Conservation (phyloP, 2,888 invertebrate species). For the Plebejus melissa region DNA sequence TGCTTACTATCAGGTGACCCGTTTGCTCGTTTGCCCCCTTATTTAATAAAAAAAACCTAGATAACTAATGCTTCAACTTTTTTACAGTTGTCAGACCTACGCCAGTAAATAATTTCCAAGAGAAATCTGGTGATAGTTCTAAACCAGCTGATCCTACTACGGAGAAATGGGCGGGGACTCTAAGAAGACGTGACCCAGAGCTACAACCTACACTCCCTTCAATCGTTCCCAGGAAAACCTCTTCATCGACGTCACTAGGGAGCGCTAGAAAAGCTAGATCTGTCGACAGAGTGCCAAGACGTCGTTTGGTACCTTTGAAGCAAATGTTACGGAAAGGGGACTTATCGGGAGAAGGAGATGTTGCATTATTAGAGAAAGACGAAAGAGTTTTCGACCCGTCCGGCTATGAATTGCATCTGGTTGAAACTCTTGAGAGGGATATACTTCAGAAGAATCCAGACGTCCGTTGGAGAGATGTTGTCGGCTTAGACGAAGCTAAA, state of each 20-base stretch:
- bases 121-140: slow-evolving; percentile 49
- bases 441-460: slow-evolving; percentile 90
- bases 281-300: slow-evolving; percentile 63
- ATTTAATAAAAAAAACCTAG: too few species aligned
- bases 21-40: too few species aligned
- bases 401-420: slow-evolving; percentile 87
- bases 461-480: slow-evolving; percentile 89
- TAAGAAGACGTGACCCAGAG: slow-evolving; percentile 82
- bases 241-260: slow-evolving; percentile 71
- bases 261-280: slow-evolving; percentile 66
- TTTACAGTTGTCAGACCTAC: slow-evolving; percentile 65
- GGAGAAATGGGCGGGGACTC: slow-evolving; percentile 84
- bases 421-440: slow-evolving; percentile 90
- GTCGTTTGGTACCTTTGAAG: slow-evolving; percentile 61
- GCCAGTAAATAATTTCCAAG: slow-evolving; percentile 50
- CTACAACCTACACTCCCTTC: slow-evolving; percentile 82
- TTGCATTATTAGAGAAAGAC: slow-evolving; percentile 59
- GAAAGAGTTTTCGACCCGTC: slow-evolving; percentile 81
- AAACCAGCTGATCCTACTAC: slow-evolving; percentile 69
- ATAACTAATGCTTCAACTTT: slow-evolving; percentile 22
- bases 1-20: too few species aligned
- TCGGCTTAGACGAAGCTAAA: slow-evolving; percentile 86
- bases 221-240: slow-evolving; percentile 69
- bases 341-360: slow-evolving; percentile 61
- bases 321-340: slow-evolving; percentile 55